phyloP scores from a whole-genome alignment of 2,888 invertebrate species.

The Brenthis hecate region DNA sequence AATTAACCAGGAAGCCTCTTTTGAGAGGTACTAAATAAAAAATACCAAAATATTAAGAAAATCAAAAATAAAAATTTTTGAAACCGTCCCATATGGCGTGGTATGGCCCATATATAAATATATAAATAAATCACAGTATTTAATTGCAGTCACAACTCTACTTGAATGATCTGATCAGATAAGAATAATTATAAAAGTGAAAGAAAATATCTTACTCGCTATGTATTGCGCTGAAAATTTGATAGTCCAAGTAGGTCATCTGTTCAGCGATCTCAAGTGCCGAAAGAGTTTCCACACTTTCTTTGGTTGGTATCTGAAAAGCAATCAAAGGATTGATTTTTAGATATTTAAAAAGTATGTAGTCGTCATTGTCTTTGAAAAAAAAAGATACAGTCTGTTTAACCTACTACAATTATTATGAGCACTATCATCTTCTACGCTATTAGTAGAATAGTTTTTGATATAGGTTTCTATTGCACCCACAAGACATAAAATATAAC shows the following conservation, averaged over 20 bases:
- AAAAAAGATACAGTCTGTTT: background rate
- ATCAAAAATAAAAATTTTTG: too few relatives aligned
- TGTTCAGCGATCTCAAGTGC: constrained; percentile 96
- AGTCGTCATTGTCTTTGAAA: background rate
- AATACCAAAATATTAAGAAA: too few relatives aligned
- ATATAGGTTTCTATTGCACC: too few relatives aligned
- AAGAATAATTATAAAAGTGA: background rate
- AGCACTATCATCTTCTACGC: too few relatives aligned
- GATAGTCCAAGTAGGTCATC: constrained; percentile 95
- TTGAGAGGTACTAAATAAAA: too few relatives aligned
- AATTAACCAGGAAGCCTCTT: too few relatives aligned
- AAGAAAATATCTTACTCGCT: constrained; percentile 89
- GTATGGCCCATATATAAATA: too few relatives aligned
- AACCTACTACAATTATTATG: too few relatives aligned
- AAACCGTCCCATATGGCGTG: too few relatives aligned
- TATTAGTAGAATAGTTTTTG: too few relatives aligned
- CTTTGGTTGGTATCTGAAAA: constrained; percentile 87
- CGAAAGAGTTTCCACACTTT: constrained; percentile 92
- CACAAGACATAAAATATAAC: too few relatives aligned
- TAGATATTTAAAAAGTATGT: background rate
- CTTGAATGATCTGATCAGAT: background rate
- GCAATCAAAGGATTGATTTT: constrained; percentile 35
- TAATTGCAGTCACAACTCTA: background rate
- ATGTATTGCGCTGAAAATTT: constrained; percentile 92
- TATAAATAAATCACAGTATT: too few relatives aligned